Conservation (phyloP, 2,113 vertebrate genomes). For the Sceloporus tristichus region DNA sequence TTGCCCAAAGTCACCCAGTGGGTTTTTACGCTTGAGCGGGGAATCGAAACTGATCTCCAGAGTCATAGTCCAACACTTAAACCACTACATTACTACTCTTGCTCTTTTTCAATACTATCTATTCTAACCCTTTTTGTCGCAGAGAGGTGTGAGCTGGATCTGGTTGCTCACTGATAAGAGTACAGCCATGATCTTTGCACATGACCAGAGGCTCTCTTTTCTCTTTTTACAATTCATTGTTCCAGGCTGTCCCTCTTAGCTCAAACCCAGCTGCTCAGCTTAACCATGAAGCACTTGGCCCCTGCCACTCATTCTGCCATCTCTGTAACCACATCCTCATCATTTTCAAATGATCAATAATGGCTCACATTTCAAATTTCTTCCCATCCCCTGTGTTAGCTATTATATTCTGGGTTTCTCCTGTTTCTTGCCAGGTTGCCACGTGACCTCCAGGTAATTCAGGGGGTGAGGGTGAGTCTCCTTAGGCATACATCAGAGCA, state of each 20-base stretch:
- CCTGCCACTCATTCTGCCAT: not conserved
- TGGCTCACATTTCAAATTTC: not conserved
- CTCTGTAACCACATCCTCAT: not conserved
- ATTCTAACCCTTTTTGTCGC: not conserved
- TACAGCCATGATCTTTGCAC: not conserved
- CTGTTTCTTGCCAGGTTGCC: fast-evolving
- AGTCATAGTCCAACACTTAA: too few species aligned
- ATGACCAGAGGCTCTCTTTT: not conserved
- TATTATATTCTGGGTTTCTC: not conserved
- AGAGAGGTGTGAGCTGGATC: not conserved
- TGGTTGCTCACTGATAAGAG: too few species aligned
- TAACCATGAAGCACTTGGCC: too few species aligned
- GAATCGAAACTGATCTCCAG: too few species aligned
- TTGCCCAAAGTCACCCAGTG: too few species aligned
- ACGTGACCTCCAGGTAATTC: fast-evolving
- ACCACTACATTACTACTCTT: too few species aligned
- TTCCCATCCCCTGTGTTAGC: not conserved
- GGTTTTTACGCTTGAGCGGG: too few species aligned
- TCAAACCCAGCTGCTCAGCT: too few species aligned
- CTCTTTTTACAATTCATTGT: too few species aligned
- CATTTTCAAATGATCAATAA: conserved; percentile 3
- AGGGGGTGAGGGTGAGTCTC: not conserved
- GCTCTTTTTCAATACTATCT: too few species aligned
- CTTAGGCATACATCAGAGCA: fast-evolving
- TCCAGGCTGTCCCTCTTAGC: not conserved